Conservation (phyloP, 2,888 invertebrate genomes). For the Mylabris sibirica region DNA sequence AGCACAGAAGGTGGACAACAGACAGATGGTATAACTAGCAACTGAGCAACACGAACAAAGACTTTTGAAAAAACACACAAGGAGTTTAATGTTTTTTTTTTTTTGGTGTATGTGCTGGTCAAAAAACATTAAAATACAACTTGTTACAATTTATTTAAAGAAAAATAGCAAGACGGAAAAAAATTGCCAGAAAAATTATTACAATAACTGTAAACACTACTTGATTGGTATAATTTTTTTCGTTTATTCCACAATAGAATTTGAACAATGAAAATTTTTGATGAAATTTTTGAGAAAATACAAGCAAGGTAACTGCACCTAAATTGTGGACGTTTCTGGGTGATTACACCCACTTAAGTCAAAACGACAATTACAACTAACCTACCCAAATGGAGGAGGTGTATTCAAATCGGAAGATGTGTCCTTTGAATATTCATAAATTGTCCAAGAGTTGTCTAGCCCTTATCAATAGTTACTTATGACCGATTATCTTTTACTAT, state of each 20-base stretch:
- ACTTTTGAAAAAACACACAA: neutral
- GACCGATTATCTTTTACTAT: neutral
- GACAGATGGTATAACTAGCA: neutral
- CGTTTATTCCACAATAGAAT: neutral
- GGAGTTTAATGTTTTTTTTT: neutral
- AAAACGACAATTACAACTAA: neutral
- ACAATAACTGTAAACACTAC: neutral
- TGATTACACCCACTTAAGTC: constrained; percentile 7
- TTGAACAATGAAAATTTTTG: neutral
- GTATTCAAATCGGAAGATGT: neutral
- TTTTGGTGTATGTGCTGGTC: constrained; percentile 6
- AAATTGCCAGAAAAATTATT: neutral
- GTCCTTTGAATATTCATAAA: neutral
- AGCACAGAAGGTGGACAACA: constrained; percentile 2
- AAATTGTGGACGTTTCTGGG: constrained; percentile 3
- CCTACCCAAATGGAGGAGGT: neutral
- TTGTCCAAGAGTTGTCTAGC: neutral
- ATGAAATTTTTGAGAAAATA: neutral
- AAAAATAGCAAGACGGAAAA: neutral
- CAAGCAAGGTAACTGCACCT: neutral
- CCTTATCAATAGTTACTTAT: neutral
- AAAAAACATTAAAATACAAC: neutral
- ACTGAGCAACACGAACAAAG: neutral
- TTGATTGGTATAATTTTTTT: neutral
- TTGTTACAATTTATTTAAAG: constrained; percentile 2